These are phyloP conservation scores for Radopholus similis DNA, from an alignment of 1,140 invertebrate genomes.

Conservation along the genomic window DNA sequence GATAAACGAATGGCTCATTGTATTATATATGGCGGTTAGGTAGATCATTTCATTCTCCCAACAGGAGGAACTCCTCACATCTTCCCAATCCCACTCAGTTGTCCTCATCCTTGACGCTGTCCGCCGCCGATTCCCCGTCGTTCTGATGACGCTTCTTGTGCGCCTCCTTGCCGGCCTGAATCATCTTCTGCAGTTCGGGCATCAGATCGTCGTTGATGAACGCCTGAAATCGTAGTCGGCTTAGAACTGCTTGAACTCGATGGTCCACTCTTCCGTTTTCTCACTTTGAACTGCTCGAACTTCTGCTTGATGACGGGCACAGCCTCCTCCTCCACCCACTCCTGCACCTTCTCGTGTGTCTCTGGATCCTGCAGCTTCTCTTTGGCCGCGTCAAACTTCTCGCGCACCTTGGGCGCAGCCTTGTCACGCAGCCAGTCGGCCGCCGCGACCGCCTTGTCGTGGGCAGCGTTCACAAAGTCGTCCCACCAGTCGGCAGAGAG, in stretches of 20 bases:
- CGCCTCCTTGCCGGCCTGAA: conserved; percentile 33
- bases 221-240: background rate
- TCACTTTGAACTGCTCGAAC: conserved; percentile 28
- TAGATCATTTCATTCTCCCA: no score
- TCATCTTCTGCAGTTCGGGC: conserved; percentile 39
- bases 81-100: no score
- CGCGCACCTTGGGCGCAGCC: conserved; percentile 37
- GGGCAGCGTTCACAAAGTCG: conserved; percentile 19
- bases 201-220: conserved; percentile 42
- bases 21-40: no score
- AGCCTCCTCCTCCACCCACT: conserved; percentile 44
- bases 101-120: background rate
- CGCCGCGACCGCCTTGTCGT: conserved; percentile 12
- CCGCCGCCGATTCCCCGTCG: background rate
- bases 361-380: conserved; percentile 42
- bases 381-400: conserved; percentile 45
- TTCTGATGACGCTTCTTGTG: background rate
- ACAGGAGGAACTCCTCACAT: no score
- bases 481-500: conserved; percentile 24
- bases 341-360: conserved; percentile 44
- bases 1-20: no score
- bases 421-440: conserved; percentile 42
- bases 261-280: background rate
- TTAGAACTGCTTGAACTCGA: background rate
- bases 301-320: conserved; percentile 39